A percentile compares a stretch with the other conserved stretches of the same genome.
phyloP scores from a whole-genome alignment of 2,113 vertebrate species.

The Brevimyrus niger region DNA sequence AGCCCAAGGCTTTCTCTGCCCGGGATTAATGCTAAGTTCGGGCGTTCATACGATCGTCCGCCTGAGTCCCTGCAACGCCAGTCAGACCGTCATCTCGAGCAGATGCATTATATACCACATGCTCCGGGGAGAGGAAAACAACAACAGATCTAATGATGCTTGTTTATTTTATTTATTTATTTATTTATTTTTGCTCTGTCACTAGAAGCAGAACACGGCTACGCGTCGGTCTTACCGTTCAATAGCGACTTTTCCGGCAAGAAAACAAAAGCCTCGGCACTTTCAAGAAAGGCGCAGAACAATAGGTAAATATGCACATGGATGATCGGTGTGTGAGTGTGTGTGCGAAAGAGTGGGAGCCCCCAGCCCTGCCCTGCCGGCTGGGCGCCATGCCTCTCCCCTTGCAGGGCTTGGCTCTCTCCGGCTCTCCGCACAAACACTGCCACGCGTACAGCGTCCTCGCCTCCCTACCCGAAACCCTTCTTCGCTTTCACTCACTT shows the following conservation, averaged over 20 bases:
- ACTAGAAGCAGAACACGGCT: constrained; percentile 95
- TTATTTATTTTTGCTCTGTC: constrained; percentile 50
- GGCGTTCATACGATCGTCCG: background rate
- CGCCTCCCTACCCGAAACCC: background rate
- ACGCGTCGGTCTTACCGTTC: constrained; percentile 92
- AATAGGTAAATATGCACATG: constrained; percentile 74
- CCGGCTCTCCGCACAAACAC: constrained; percentile 77
- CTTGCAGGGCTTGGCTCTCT: constrained; percentile 69
- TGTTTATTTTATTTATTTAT: background rate
- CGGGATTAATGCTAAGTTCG: background rate
- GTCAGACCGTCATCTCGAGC: background rate
- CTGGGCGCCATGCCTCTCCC: constrained; percentile 54
- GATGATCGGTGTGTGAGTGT: background rate
- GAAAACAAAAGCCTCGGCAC: constrained; percentile 84
- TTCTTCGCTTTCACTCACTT: background rate
- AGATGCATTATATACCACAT: background rate
- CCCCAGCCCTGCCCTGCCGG: background rate
- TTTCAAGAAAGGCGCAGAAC: constrained; percentile 85
- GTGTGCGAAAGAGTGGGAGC: background rate
- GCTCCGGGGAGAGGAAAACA: background rate
- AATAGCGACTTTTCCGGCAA: constrained; percentile 86
- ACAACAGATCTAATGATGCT: background rate
- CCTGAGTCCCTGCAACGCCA: background rate
- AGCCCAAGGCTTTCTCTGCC: background rate
- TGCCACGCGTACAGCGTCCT: constrained; percentile 88